Conservation (phyloP, 1,140 invertebrate genomes). For the Drosophila sp. region DNA sequence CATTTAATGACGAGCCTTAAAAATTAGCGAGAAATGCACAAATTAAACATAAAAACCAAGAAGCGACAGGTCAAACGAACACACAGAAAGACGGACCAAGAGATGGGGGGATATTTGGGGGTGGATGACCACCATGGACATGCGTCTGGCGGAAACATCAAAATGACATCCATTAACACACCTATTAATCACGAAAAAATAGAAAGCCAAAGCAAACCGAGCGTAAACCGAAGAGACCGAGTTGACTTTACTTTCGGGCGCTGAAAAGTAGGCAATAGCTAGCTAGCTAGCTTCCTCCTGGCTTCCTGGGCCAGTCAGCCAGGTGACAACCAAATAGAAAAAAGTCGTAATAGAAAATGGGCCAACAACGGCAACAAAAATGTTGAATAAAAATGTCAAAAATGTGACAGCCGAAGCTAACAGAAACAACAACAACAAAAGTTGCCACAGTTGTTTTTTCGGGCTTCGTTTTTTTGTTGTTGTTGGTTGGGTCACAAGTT, state of each 20-base stretch:
- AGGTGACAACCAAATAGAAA: conserved; percentile 71
- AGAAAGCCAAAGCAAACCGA: conserved; percentile 60
- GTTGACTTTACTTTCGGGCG: conserved; percentile 12
- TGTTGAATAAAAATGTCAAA: conserved; percentile 80
- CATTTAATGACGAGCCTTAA: conserved; percentile 80
- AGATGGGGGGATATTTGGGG: not conserved
- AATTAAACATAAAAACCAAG: conserved; percentile 75
- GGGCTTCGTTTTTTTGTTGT: conserved; percentile 21
- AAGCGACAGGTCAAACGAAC: conserved; percentile 24
- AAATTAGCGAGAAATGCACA: conserved; percentile 81
- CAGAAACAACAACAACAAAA: conserved; percentile 41
- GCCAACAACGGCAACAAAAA: conserved; percentile 60
- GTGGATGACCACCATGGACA: conserved; percentile 42
- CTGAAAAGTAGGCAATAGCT: conserved; percentile 70
- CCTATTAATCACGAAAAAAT: conserved; percentile 81
- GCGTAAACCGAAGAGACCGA: conserved; percentile 30
- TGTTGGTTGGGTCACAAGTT: conserved; percentile 37
- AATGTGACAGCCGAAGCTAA: conserved; percentile 66
- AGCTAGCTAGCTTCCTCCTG: not conserved
- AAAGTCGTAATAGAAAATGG: conserved; percentile 45
- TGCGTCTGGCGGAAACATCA: conserved; percentile 78
- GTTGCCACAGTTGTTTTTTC: conserved; percentile 49
- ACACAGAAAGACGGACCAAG: not conserved
- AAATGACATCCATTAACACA: conserved; percentile 83
- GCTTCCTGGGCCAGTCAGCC: conserved; percentile 17